A percentile compares a stretch with the other conserved stretches of the same genome.
Conservation (phyloP, 2,888 invertebrate genomes). For the Coenonympha arcania region DNA sequence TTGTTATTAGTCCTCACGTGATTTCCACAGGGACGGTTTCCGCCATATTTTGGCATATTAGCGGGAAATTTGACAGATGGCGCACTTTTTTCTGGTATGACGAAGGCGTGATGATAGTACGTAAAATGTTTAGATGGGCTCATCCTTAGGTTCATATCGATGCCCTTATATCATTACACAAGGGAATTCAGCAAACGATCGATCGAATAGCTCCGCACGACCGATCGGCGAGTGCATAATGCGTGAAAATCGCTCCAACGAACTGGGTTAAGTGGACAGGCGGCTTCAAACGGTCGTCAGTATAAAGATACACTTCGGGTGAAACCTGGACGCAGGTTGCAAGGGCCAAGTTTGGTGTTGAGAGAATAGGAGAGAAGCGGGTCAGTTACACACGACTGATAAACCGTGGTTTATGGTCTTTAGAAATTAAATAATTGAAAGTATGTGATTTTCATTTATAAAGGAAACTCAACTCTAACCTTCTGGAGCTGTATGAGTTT, state of each 20-base stretch:
- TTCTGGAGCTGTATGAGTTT: too few species aligned
- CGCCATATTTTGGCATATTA: too few species aligned
- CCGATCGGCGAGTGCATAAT: slow-evolving; percentile 4
- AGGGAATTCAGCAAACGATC: neutral
- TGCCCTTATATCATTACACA: neutral
- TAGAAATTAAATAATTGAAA: too few species aligned
- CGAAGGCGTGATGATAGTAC: too few species aligned
- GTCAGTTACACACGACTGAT: slow-evolving; percentile 5
- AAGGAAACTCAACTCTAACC: too few species aligned
- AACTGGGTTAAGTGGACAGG: slow-evolving; percentile 12
- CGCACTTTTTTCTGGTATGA: too few species aligned
- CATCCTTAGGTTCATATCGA: too few species aligned
- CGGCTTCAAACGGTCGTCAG: slow-evolving; percentile 10
- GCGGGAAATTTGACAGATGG: too few species aligned
- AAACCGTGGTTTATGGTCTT: slow-evolving; percentile 9
- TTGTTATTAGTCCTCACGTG: too few species aligned
- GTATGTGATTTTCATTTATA: too few species aligned
- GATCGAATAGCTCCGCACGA: slow-evolving; percentile 1
- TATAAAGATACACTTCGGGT: slow-evolving; percentile 1
- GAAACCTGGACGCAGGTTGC: neutral
- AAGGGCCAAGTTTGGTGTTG: slow-evolving; percentile 11
- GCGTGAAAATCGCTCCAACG: slow-evolving; percentile 7
- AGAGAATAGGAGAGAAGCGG: slow-evolving; percentile 13
- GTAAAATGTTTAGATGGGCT: too few species aligned
- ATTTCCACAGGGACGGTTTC: too few species aligned